phyloP scores from a whole-genome alignment of 2,797 vertebrate species.

The Gephyroberyx darwinii region DNA sequence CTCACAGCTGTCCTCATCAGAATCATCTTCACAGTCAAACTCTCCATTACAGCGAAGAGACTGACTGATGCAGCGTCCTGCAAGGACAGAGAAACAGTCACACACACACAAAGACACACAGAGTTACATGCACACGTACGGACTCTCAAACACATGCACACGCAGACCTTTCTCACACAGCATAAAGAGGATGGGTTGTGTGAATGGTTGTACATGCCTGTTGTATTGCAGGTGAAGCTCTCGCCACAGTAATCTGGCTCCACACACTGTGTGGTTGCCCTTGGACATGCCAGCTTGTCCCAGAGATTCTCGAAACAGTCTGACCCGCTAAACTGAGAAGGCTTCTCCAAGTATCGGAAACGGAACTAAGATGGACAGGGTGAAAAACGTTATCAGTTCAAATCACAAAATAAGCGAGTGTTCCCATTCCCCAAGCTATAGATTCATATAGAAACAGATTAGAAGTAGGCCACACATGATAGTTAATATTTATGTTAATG shows the following conservation, averaged over 20 bases:
- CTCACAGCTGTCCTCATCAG: conserved; percentile 87
- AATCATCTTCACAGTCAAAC: conserved; percentile 84
- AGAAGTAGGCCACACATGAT: neutral
- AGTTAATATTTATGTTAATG: neutral
- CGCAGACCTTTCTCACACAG: neutral
- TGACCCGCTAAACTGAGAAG: conserved; percentile 81
- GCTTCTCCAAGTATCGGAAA: conserved; percentile 81
- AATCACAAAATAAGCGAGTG: neutral
- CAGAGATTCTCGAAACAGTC: conserved; percentile 81
- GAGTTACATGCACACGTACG: neutral
- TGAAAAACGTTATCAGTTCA: conserved; percentile 10
- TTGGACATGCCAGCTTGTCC: conserved; percentile 81
- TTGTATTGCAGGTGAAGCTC: conserved; percentile 85
- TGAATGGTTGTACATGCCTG: conserved; percentile 78
- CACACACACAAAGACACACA: neutral
- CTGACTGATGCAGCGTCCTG: conserved; percentile 90
- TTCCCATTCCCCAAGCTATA: neutral
- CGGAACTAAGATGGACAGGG: conserved; percentile 77
- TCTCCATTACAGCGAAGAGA: conserved; percentile 90
- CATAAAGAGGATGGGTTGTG: neutral
- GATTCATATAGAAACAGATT: neutral
- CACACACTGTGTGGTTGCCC: conserved; percentile 70
- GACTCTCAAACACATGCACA: neutral
- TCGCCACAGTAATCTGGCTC: conserved; percentile 77
- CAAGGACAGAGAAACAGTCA: conserved; percentile 23